phyloP scores from a whole-genome alignment of 2,113 vertebrate genomes.

The Gambusia affinis region DNA sequence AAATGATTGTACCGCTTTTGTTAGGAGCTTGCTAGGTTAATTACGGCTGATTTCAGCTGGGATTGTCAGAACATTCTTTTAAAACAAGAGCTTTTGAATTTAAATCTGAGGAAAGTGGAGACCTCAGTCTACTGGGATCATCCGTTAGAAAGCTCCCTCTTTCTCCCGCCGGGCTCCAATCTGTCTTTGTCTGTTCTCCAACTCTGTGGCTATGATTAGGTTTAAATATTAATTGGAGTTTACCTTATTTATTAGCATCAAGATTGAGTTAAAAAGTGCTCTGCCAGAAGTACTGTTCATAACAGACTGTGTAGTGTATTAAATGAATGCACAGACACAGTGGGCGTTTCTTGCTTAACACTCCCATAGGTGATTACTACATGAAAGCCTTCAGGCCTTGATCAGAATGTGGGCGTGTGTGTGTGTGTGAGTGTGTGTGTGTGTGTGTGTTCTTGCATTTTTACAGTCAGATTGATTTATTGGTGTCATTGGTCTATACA shows the following conservation, averaged over 20 bases:
- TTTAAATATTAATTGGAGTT: constrained; percentile 78
- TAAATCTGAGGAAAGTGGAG: constrained; percentile 66
- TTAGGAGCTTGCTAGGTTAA: constrained; percentile 59
- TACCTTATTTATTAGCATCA: constrained; percentile 77
- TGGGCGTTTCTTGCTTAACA: constrained; percentile 37
- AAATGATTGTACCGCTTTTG: constrained; percentile 51
- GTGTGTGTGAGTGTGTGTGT: constrained; percentile 8
- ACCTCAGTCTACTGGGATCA: constrained; percentile 64
- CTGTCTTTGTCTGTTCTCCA: constrained; percentile 77
- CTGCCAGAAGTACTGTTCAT: constrained; percentile 48
- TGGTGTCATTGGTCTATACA: constrained; percentile 50
- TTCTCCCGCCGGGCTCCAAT: constrained; percentile 70
- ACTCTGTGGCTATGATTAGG: constrained; percentile 70
- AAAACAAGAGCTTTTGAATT: constrained; percentile 71
- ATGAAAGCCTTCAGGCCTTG: constrained; percentile 37
- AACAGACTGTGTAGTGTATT: constrained; percentile 30
- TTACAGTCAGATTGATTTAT: constrained; percentile 45
- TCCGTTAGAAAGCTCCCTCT: constrained; percentile 56
- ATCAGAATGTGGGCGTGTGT: constrained; percentile 29
- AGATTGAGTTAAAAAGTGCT: constrained; percentile 57
- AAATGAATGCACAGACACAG: constrained; percentile 32
- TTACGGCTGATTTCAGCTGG: constrained; percentile 57
- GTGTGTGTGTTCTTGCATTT: constrained; percentile 2
- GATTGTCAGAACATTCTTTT: constrained; percentile 59
- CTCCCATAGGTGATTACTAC: constrained; percentile 53